phyloP scores from a whole-genome alignment of 2,888 invertebrate species.

The Eupithecia subumbrata region DNA sequence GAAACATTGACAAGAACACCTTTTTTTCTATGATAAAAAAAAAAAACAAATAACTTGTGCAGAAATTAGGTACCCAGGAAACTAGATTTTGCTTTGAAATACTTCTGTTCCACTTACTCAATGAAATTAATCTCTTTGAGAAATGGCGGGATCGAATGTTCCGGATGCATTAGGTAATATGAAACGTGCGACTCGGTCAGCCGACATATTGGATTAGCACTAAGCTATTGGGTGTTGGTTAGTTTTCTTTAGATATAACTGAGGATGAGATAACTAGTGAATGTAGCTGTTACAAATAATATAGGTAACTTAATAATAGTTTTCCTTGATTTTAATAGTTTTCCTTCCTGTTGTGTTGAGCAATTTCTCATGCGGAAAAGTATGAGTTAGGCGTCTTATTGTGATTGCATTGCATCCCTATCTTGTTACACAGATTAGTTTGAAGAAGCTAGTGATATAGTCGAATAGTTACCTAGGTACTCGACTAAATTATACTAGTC shows the following conservation, averaged over 20 bases:
- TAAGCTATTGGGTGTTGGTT: neutral
- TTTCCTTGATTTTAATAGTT: neutral
- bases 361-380: neutral
- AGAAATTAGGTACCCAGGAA: neutral
- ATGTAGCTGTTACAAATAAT: neutral
- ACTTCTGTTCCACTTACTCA: slow-evolving; percentile 20
- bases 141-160: slow-evolving; percentile 33
- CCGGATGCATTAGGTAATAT: slow-evolving; percentile 37
- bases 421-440: neutral
- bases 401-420: neutral
- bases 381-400: neutral
- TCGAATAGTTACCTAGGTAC: neutral
- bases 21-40: too few species aligned
- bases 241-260: neutral
- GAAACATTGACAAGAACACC: neutral
- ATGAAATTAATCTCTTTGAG: slow-evolving; percentile 31
- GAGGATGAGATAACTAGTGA: neutral
- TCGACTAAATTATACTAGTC: neutral
- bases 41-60: too few species aligned
- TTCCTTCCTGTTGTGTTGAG: neutral
- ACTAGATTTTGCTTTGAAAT: slow-evolving; percentile 12
- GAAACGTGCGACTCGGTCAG: slow-evolving; percentile 18
- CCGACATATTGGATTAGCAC: slow-evolving; percentile 25
- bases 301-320: neutral
- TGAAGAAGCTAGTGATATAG: neutral